Percentiles rank a stretch among this genome's conserved stretches.
Evolutionary conservation across 2,797 vertebrate species (phyloP).

Genomic region (Knipowitschia caucasica): DNA sequence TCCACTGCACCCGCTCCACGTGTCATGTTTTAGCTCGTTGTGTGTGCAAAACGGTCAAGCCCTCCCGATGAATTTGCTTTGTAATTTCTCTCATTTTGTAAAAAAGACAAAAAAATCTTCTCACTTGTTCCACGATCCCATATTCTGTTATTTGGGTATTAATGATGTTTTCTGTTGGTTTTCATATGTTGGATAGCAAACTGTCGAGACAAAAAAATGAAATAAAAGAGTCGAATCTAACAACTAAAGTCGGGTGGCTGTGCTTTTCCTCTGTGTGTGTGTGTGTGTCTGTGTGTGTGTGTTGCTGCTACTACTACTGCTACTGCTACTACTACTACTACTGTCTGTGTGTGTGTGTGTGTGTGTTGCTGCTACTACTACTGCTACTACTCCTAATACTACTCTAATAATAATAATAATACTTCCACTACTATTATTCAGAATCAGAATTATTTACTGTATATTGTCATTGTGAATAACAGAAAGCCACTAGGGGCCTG

Average conservation of each 20-base stretch:
- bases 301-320: no score
- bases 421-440: no score
- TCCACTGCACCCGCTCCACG: conserved; percentile 68
- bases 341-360: conserved; percentile 8
- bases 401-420: no score
- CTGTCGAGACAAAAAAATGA: conserved; percentile 68
- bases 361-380: no score
- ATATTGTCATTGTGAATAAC: no score
- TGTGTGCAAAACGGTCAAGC: conserved; percentile 67
- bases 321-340: no score
- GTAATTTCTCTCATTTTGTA: conserved; percentile 45
- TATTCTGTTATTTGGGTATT: conserved; percentile 49
- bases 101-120: conserved; percentile 41
- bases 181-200: conserved; percentile 72
- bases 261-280: conserved; percentile 38
- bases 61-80: conserved; percentile 49
- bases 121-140: conserved; percentile 63
- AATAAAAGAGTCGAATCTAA: conserved; percentile 76
- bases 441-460: no score
- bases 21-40: conserved; percentile 81
- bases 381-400: no score
- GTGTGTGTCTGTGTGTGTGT: not conserved
- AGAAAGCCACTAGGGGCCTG: no score
- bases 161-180: conserved; percentile 68
- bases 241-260: conserved; percentile 50